Evolutionary conservation across 2,113 vertebrate species (phyloP).

Genomic region (Catharus bicknelli): DNA sequence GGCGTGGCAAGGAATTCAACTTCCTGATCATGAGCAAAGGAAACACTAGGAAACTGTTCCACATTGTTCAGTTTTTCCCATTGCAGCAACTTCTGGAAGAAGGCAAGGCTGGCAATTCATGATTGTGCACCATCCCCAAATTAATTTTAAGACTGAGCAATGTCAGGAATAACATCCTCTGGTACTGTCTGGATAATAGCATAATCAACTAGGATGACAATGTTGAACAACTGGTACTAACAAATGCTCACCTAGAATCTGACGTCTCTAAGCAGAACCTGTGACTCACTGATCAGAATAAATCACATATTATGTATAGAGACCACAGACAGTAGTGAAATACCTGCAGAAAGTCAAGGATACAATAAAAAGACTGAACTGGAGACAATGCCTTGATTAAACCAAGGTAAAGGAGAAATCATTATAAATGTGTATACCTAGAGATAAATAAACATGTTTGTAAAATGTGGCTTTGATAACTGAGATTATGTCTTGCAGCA

Average conservation of each 20-base stretch:
- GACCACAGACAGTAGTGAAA: background rate
- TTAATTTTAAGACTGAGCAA: background rate
- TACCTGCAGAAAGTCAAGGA: background rate
- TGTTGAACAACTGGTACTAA: background rate
- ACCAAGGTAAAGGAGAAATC: background rate
- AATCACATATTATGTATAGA: fast-evolving
- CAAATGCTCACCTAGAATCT: background rate
- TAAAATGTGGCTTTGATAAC: background rate
- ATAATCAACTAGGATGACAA: background rate
- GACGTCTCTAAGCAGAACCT: background rate
- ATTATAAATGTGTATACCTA: background rate
- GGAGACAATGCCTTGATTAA: background rate
- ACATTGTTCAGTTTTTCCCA: background rate
- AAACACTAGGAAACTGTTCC: constrained; percentile 20
- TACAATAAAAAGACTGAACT: background rate
- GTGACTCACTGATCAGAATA: background rate
- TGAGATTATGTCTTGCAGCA: background rate
- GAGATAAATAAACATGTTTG: background rate
- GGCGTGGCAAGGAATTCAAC: background rate
- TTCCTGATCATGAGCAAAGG: background rate
- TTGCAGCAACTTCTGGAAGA: background rate
- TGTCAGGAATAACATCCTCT: background rate
- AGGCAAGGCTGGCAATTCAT: background rate
- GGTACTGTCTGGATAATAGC: background rate
- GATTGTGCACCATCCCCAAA: background rate